These are phyloP conservation scores for Erynnis tages DNA, from an alignment of 2,888 invertebrate genomes.

Conservation along the genomic window DNA sequence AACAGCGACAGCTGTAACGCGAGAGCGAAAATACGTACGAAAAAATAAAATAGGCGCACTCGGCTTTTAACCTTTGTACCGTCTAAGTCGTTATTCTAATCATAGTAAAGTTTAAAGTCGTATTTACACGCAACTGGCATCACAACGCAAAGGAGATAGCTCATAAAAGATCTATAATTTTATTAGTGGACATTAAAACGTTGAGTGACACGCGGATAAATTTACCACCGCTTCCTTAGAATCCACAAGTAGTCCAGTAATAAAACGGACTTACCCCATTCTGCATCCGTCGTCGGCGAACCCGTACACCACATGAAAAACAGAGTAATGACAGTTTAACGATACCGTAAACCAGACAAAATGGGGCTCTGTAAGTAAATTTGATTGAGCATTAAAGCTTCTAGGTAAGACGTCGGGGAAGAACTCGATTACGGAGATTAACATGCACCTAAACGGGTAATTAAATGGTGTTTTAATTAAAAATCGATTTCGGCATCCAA, in stretches of 20 bases:
- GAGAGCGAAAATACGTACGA: conserved; percentile 36
- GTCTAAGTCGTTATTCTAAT: conserved; percentile 1
- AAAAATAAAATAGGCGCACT: conserved; percentile 17
- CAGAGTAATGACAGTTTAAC: conserved; percentile 70
- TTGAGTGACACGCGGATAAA: conserved; percentile 36
- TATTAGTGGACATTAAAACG: conserved; percentile 36
- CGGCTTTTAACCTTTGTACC: conserved; percentile 5
- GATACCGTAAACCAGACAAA: conserved; percentile 64
- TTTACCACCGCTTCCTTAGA: conserved; percentile 46
- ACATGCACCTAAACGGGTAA: conserved; percentile 47
- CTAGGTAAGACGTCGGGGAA: conserved; percentile 48
- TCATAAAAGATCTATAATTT: conserved; percentile 34
- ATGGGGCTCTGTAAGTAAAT: conserved; percentile 53
- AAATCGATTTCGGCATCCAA: conserved; percentile 1
- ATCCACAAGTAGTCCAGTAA: conserved; percentile 63
- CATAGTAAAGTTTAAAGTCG: conserved; percentile 7
- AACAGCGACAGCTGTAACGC: conserved; percentile 56
- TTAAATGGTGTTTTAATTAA: conserved; percentile 33
- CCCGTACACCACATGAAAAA: conserved; percentile 74
- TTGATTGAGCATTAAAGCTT: conserved; percentile 65
- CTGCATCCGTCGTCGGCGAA: conserved; percentile 57
- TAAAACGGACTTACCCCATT: conserved; percentile 81
- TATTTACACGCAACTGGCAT: neutral
- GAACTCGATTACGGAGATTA: neutral
- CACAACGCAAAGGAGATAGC: conserved; percentile 30